These are phyloP conservation scores for Euwallacea fornicatus DNA, from an alignment of 1,140 invertebrate genomes.

Conservation along the genomic window DNA sequence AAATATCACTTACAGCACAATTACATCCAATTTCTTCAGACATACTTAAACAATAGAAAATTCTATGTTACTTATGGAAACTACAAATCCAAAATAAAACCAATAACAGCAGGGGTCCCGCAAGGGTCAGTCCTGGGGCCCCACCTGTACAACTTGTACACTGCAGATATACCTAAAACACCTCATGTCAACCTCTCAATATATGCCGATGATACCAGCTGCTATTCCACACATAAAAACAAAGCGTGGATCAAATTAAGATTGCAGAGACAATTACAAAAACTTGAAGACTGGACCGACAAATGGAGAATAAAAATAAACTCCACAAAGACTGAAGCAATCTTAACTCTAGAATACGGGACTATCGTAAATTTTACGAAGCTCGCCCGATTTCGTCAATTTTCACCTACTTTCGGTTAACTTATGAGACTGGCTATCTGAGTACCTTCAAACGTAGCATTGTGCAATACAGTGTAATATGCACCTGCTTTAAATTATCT, in stretches of 20 bases:
- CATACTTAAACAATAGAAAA: constrained; percentile 5
- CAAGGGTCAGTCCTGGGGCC: constrained; percentile 17
- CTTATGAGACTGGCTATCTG: too few relatives aligned
- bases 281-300: background rate
- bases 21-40: constrained; percentile 2
- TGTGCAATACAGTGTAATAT: too few relatives aligned
- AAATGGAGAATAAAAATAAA: constrained; percentile 7
- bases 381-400: too few relatives aligned
- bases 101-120: background rate
- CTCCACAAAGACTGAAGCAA: background rate
- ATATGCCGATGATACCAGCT: background rate
- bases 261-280: background rate
- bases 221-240: too few relatives aligned
- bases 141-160: constrained; percentile 17
- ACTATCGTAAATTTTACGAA: too few relatives aligned
- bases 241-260: background rate
- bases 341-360: too few relatives aligned
- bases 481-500: too few relatives aligned
- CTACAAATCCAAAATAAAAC: background rate
- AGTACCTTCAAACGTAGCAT: too few relatives aligned
- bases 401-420: too few relatives aligned
- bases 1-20: background rate
- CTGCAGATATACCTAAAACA: constrained; percentile 8
- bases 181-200: background rate
- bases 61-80: background rate